A percentile compares a stretch with the other conserved stretches of the same genome.
phyloP scores from a whole-genome alignment of 2,888 invertebrate genomes.

The Leucoptera coffeella region DNA sequence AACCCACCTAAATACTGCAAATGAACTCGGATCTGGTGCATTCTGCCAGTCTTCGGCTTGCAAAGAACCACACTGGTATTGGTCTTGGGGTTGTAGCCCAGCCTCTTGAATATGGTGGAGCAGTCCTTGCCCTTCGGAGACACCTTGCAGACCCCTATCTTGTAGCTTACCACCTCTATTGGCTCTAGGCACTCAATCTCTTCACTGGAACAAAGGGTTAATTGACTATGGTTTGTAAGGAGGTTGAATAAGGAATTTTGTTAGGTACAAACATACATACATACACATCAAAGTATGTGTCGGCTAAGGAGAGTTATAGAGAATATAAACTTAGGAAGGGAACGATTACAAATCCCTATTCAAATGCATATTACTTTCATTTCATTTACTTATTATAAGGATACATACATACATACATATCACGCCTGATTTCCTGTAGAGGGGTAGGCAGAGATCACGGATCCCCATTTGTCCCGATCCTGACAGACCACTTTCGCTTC shows the following conservation, averaged over 20 bases:
- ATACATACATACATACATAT: no score
- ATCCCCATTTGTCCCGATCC: no score
- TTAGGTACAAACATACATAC: neutral
- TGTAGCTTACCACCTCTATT: slow-evolving; percentile 89
- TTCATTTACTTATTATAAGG: no score
- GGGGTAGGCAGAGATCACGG: no score
- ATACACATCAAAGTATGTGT: no score
- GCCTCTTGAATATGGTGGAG: slow-evolving; percentile 81
- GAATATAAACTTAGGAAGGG: no score
- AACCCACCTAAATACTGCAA: slow-evolving; percentile 87
- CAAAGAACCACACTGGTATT: slow-evolving; percentile 91
- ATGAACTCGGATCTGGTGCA: slow-evolving; percentile 99
- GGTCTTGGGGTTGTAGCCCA: slow-evolving; percentile 84
- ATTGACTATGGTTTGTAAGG: no score
- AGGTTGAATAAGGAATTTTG: neutral
- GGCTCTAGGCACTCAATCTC: slow-evolving; percentile 83
- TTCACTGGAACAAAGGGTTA: slow-evolving; percentile 54
- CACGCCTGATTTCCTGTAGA: no score
- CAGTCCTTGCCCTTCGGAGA: slow-evolving; percentile 90
- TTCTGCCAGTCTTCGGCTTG: slow-evolving; percentile 92
- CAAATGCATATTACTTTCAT: no score
- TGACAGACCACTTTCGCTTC: no score
- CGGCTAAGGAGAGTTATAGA: no score
- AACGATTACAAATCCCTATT: no score
- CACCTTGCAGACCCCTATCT: slow-evolving; percentile 94